Conservation (phyloP, 92 coral and sea anemone species). For the Zoanthus sociatus region DNA sequence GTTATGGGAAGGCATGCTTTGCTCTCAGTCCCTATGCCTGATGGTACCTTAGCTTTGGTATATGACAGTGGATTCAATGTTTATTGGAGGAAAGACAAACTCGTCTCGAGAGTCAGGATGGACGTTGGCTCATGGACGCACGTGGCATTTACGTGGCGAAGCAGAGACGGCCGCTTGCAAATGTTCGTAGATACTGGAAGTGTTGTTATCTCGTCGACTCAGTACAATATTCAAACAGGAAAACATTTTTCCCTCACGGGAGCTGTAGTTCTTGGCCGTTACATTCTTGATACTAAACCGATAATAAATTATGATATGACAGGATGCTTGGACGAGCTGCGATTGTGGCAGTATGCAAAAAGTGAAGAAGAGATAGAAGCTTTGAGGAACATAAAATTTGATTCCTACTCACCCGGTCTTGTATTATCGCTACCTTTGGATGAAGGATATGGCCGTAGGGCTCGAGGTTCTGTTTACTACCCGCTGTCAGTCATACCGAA, state of each 20-base stretch:
- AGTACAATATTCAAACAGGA: slow-evolving; percentile 62
- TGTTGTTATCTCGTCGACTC: slow-evolving; percentile 23
- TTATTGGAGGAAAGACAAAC: slow-evolving; percentile 46
- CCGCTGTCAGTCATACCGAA: slow-evolving; percentile 11
- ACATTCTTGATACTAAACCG: slow-evolving; percentile 16
- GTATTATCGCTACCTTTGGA: slow-evolving; percentile 60
- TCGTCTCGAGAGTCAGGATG: slow-evolving; percentile 51
- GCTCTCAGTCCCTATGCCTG: slow-evolving; percentile 32
- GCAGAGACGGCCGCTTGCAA: slow-evolving; percentile 69
- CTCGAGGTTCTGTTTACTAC: slow-evolving; percentile 52
- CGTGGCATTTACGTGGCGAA: slow-evolving; percentile 68
- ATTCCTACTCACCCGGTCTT: slow-evolving; percentile 58
- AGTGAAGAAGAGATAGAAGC: slow-evolving; percentile 47
- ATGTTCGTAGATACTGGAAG: slow-evolving; percentile 30
- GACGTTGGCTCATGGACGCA: slow-evolving; percentile 62
- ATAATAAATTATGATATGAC: slow-evolving; percentile 32
- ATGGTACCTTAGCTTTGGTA: slow-evolving; percentile 42
- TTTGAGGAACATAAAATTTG: slow-evolving; percentile 44
- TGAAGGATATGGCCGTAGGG: slow-evolving; percentile 66
- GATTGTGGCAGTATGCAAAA: slow-evolving; percentile 72
- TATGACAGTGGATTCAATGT: slow-evolving; percentile 43
- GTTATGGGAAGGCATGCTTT: slow-evolving; percentile 34
- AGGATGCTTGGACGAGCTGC: slow-evolving; percentile 68
- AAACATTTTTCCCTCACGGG: slow-evolving; percentile 49
- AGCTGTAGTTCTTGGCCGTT: slow-evolving; percentile 57